A percentile compares a stretch with the other conserved stretches of the same genome.
phyloP scores from a whole-genome alignment of 2,797 vertebrate species.

The Pempheris klunzingeri region DNA sequence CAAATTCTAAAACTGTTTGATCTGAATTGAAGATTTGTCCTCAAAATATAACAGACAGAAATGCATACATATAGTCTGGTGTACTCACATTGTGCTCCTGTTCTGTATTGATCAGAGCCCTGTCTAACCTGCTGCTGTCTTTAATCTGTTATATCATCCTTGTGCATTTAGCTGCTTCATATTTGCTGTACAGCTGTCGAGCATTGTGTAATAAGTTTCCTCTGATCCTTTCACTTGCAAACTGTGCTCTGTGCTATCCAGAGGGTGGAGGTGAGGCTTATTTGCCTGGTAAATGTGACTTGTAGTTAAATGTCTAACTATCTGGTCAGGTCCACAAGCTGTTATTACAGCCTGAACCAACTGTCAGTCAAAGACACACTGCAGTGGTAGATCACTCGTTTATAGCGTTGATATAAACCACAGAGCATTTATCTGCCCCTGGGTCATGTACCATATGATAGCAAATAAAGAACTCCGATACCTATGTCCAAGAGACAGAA shows the following conservation, averaged over 20 bases:
- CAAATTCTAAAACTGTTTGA: not conserved
- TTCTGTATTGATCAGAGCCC: slow-evolving; percentile 6
- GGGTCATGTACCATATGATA: too few species aligned
- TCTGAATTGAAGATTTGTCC: not conserved
- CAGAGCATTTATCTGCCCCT: not conserved
- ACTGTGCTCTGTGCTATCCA: slow-evolving; percentile 30
- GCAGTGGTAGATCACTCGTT: not conserved
- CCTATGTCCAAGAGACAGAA: too few species aligned
- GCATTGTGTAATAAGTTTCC: slow-evolving; percentile 32
- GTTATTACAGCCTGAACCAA: slow-evolving; percentile 18
- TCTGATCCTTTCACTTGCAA: slow-evolving; percentile 70
- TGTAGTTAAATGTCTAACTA: slow-evolving; percentile 54
- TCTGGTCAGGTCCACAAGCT: slow-evolving; percentile 43
- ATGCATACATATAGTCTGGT: not conserved
- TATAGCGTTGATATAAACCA: not conserved
- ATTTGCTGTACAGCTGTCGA: slow-evolving; percentile 31
- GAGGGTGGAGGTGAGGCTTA: slow-evolving; percentile 23
- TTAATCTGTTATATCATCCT: not conserved
- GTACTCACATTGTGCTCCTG: slow-evolving; percentile 44
- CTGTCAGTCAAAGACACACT: not conserved
- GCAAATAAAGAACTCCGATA: too few species aligned
- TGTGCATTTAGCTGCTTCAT: slow-evolving; percentile 24
- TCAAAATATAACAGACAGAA: not conserved
- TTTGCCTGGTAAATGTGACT: slow-evolving; percentile 82
- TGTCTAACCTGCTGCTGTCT: not conserved